Conservation (phyloP, 2,113 vertebrate species). For the Tichodroma muraria region DNA sequence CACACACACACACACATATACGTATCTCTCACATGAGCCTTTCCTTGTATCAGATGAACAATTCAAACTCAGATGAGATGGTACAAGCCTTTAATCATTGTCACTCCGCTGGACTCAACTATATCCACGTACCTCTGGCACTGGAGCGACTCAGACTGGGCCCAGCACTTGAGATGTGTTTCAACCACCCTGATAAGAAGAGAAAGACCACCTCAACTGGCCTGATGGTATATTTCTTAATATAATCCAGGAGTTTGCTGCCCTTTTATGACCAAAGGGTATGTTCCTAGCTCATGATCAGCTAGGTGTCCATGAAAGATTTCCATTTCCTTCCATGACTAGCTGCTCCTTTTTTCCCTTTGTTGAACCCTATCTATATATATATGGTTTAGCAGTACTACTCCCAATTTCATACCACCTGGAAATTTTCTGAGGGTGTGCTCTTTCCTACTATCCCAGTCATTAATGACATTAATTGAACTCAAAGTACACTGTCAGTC, state of each 20-base stretch:
- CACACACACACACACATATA: no score
- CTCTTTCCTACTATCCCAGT: neutral
- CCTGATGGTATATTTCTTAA: neutral
- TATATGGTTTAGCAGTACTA: neutral
- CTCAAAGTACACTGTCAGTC: neutral
- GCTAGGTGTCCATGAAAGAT: neutral
- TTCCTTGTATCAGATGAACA: neutral
- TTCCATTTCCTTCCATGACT: neutral
- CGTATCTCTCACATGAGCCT: neutral
- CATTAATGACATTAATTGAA: neutral
- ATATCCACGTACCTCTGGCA: neutral
- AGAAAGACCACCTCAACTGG: neutral
- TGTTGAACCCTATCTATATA: neutral
- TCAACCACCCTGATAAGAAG: neutral
- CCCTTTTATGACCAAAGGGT: neutral
- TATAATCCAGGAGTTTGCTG: neutral
- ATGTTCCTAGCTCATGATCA: neutral
- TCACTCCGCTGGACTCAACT: neutral
- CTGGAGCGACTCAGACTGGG: neutral
- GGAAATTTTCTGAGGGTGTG: neutral
- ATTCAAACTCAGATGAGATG: neutral
- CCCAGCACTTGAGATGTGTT: neutral
- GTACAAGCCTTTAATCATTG: neutral
- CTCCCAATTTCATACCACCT: neutral
- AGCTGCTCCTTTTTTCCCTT: neutral